Evolutionary conservation across 2,113 vertebrate species (phyloP).

Genomic region (Saimiri boliviensis): DNA sequence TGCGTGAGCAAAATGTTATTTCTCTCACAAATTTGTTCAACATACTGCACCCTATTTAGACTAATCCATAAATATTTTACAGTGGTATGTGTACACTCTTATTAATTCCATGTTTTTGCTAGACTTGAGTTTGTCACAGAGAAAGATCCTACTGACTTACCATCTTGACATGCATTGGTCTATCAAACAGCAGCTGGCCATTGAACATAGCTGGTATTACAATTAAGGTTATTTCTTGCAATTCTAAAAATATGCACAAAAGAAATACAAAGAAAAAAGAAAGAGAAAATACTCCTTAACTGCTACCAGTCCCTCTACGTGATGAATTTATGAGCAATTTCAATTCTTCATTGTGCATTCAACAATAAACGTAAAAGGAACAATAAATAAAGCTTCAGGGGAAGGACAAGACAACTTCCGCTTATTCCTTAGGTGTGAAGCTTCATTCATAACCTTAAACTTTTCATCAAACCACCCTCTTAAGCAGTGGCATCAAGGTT

Average conservation of each 20-base stretch:
- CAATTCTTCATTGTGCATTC: not conserved
- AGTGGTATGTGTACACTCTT: not conserved
- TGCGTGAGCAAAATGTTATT: not conserved
- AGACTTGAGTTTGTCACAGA: not conserved
- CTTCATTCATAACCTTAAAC: not conserved
- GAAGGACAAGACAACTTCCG: not conserved
- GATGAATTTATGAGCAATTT: not conserved
- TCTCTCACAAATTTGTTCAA: not conserved
- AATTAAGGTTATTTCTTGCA: slow-evolving; percentile 84
- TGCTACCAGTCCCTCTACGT: not conserved
- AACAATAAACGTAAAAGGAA: not conserved
- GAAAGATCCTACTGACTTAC: slow-evolving; percentile 82
- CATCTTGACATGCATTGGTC: slow-evolving; percentile 99
- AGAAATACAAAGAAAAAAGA: not conserved
- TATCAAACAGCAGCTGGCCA: slow-evolving; percentile 96
- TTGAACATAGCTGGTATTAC: slow-evolving; percentile 94
- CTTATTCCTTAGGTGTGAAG: not conserved
- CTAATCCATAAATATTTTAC: not conserved
- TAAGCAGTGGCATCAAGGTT: not conserved
- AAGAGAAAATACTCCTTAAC: not conserved
- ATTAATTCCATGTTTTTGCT: not conserved
- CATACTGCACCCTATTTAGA: not conserved
- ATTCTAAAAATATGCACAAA: not conserved
- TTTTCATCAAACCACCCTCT: not conserved
- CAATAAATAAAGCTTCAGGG: accelerated